Base-by-base conservation (phyloP, 2,113 vertebrate species). In the Copsychus sechellarum region DNA sequence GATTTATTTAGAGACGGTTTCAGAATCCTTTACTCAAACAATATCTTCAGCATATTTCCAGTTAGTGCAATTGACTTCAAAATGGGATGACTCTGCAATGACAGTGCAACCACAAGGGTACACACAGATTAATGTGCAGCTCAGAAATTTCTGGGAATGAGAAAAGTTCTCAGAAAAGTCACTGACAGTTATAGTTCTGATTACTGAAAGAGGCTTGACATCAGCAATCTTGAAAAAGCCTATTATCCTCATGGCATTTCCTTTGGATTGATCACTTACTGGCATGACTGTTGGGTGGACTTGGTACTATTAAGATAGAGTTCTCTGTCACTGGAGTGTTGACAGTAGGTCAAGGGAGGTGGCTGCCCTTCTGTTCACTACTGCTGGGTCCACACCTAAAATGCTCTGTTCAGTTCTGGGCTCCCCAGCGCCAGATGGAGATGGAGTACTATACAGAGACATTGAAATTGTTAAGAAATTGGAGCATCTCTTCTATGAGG, bases 141-240 rank as follows among this genome's bases (percentile, higher is more conserved):
- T 86, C 48, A 71, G 51, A 86, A 42, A 56, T 17, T 82, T 64
- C 86, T 71, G 53, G 29, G 28, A 88, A 79, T 45, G 14, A 90
- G 50, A 93, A 54, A 43, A 82, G 28, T 54, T 79, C 53, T 76
- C 70, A 70, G 51, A 91, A 67, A 74, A 72, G 48, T 66, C 53
- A 51, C 15, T 38, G 31, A 40, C 9, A 56, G 17, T 22, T 40
- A 60, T 9, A 38, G 23, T 28, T 60, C 38, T 60, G 34, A 91
- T 62, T 71, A 76, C 38, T 47, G 71, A 82, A 82, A 87, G 70
- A 58, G 18, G n/a, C 18, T 65, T 84, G 88, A 92, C 34, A 81
- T 42, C 15, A 88, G 51, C 79, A 62, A 24, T 66, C 56, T 77
- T 42, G 28, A 54, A 87, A 69, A 73, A 87, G 42, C 51, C 33